Percentiles rank a stretch among this genome's conserved stretches.
Conservation (phyloP, 1,140 invertebrate species). For the Camponotus floridanus region DNA sequence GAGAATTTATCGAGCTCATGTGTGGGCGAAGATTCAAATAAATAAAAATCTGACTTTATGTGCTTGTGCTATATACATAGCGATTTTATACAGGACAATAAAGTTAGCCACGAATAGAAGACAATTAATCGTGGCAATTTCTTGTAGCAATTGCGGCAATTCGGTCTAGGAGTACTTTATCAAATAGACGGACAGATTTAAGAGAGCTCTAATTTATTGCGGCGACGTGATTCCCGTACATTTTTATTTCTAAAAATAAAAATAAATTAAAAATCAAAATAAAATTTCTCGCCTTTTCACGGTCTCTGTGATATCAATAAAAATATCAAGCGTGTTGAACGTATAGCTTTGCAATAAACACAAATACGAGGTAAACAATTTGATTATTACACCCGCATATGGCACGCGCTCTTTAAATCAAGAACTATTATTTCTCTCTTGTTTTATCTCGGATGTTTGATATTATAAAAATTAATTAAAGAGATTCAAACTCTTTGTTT, state of each 20-base stretch:
- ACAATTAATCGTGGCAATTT: slow-evolving; percentile 34
- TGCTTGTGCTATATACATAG: neutral
- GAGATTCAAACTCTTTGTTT: neutral
- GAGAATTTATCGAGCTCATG: slow-evolving; percentile 20
- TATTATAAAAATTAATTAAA: slow-evolving; percentile 37
- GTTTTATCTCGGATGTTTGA: slow-evolving; percentile 6
- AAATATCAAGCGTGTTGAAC: slow-evolving; percentile 6
- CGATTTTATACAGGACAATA: slow-evolving; percentile 38
- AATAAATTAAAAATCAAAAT: no score
- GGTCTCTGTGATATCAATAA: neutral
- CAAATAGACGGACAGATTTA: slow-evolving; percentile 32
- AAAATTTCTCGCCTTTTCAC: neutral
- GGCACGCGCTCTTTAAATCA: slow-evolving; percentile 5
- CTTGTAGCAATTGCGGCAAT: slow-evolving; percentile 19
- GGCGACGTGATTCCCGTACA: neutral
- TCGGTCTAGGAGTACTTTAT: slow-evolving; percentile 13
- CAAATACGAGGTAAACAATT: slow-evolving; percentile 34
- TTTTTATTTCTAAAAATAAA: slow-evolving; percentile 18
- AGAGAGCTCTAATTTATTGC: slow-evolving; percentile 42
- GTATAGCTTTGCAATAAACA: slow-evolving; percentile 6
- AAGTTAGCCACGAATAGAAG: slow-evolving; percentile 30
- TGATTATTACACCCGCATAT: slow-evolving; percentile 8
- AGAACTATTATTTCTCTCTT: neutral
- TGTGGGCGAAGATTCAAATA: neutral
- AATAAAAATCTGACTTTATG: slow-evolving; percentile 43